A percentile compares a stretch with the other conserved stretches of the same genome.
phyloP scores from a whole-genome alignment of 2,113 vertebrate species.

The Sisor rabdophorus region DNA sequence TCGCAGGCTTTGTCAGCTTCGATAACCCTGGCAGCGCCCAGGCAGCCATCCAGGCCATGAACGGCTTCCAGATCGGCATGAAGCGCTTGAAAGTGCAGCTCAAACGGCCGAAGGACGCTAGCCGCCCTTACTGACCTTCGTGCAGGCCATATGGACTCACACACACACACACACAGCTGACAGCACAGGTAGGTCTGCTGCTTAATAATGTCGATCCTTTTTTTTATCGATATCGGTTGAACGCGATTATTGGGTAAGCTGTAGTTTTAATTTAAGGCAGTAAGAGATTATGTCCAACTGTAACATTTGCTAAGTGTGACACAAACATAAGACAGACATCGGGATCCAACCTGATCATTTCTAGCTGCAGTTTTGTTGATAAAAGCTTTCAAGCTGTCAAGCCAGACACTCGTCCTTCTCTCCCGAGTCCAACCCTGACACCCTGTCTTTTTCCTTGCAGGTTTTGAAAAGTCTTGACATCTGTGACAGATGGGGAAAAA shows the following conservation, averaged over 20 bases:
- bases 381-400: slow-evolving; percentile 26
- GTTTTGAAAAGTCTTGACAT: slow-evolving; percentile 44
- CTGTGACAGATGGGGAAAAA: slow-evolving; percentile 37
- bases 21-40: slow-evolving; percentile 85
- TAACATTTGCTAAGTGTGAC: background rate
- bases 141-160: background rate
- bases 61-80: slow-evolving; percentile 74
- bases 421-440: slow-evolving; percentile 30
- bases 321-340: background rate
- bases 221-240: no score
- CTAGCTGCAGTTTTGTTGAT: slow-evolving; percentile 17
- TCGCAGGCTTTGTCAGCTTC: slow-evolving; percentile 82
- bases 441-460: slow-evolving; percentile 41
- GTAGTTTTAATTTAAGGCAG: background rate
- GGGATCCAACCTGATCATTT: slow-evolving; percentile 11
- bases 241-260: no score
- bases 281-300: background rate
- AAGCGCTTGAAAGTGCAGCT: slow-evolving; percentile 88
- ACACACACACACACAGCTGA: slow-evolving; percentile 43
- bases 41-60: slow-evolving; percentile 81
- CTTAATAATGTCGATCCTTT: no score
- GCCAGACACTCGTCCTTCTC: slow-evolving; percentile 15
- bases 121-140: slow-evolving; percentile 79
- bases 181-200: slow-evolving; percentile 63
- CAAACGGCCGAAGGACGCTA: slow-evolving; percentile 84